Conservation (phyloP, 2,113 vertebrate genomes). For the Tricholaema leucomelas region DNA sequence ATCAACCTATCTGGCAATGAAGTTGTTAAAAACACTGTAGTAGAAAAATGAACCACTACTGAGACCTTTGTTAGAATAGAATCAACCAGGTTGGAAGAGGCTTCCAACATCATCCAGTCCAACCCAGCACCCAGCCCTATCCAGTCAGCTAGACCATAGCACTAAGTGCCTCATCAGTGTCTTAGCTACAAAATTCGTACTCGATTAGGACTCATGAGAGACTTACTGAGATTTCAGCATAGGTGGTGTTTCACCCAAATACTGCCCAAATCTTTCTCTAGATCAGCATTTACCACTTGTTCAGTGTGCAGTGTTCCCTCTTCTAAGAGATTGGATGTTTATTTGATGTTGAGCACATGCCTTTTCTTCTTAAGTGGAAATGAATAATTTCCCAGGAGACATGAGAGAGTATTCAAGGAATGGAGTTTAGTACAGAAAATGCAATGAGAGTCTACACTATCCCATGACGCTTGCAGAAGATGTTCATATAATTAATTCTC, state of each 20-base stretch:
- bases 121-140: too few species aligned
- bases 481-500: conserved; percentile 1
- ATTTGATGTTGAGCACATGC: background rate
- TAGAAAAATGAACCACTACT: background rate
- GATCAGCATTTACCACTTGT: background rate
- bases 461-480: conserved; percentile 4
- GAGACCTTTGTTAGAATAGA: too few species aligned
- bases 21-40: background rate
- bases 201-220: background rate
- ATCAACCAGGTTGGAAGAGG: too few species aligned
- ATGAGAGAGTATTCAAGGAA: conserved; percentile 22
- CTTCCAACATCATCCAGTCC: too few species aligned
- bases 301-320: background rate
- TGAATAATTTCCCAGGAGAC: conserved; percentile 3
- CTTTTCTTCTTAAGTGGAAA: conserved; percentile 32
- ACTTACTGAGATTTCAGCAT: background rate
- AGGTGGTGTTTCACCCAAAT: background rate
- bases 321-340: background rate
- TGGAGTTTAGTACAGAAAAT: background rate
- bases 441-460: conserved; percentile 2
- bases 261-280: background rate
- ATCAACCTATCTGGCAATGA: background rate
- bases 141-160: too few species aligned
- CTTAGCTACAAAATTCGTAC: background rate
- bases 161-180: too few species aligned